Conservation (phyloP, 2,113 vertebrate genomes). For the Nesogale talazaci region DNA sequence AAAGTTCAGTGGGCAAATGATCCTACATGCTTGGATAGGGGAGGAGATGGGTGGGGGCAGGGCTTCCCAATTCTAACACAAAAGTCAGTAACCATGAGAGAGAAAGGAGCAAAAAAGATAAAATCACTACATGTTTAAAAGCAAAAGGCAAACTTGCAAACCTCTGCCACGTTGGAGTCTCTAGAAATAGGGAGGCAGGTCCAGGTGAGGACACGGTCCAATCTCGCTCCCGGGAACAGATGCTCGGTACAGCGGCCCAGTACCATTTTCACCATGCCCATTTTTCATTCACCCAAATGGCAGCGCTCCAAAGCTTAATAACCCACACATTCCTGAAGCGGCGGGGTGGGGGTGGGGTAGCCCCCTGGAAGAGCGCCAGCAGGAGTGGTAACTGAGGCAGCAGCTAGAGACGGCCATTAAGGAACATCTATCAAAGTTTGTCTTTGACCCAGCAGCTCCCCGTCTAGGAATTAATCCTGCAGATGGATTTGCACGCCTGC, state of each 20-base stretch:
- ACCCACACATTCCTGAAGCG: background rate
- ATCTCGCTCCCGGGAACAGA: no score
- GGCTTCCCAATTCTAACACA: no score
- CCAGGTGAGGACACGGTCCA: background rate
- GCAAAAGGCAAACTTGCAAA: background rate
- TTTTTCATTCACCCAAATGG: background rate
- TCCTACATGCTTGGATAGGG: no score
- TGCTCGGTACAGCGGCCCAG: rapidly evolving
- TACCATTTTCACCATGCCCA: background rate
- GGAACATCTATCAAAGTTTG: rapidly evolving
- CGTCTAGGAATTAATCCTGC: background rate
- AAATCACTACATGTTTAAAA: background rate
- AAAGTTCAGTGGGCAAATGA: background rate
- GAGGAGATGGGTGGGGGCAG: no score
- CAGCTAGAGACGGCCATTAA: background rate
- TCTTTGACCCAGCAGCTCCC: background rate
- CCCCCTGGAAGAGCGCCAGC: rapidly evolving
- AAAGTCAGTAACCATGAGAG: no score
- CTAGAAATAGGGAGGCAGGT: background rate
- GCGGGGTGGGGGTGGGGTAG: rapidly evolving
- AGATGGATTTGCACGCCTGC: background rate
- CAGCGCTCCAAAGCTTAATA: background rate
- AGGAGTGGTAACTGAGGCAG: rapidly evolving
- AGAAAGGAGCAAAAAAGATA: background rate
- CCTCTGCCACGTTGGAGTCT: background rate